Base-by-base conservation (phyloP, 2,888 invertebrate species). In the Osedax frankpressi region DNA sequence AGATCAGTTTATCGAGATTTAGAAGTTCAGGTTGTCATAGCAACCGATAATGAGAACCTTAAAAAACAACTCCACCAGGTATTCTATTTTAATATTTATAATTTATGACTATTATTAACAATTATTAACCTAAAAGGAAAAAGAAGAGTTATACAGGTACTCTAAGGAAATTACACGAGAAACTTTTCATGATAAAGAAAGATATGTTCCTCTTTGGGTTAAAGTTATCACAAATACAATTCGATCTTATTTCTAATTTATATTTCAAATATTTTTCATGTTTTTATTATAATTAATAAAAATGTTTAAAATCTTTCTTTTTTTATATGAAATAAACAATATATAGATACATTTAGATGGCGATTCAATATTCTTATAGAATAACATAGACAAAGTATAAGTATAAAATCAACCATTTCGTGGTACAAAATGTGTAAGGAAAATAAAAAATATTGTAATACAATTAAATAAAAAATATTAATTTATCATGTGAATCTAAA, bases 1-100 rank as follows among this genome's bases (percentile, higher is more conserved):
- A 88, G 96, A 74, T 95, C 95, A 0, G 93, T 94, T 0, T 88
- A 90, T 77, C 89, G 93, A 30, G 98, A 98, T 84, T 86, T 98
- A 25, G 98, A 98, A 86, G 91, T 92, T 0, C 96, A 97, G 84
- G 87, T 97, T 0, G 91, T 91, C 30, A 87, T 98, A 74, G 88
- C 94, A 1, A 97, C 97, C 0, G 87, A 87, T 71, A 91, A 92
- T 81, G 81, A 84, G 73, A 82, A 86, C 1, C 86, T 94, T 26
- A 88, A 88, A 78, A 81, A 87, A 74, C 87, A 88, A 29, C 86
- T 96, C 2, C 89, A 91, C 78, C 84, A 88, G 59, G 85, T 84
- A 79, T 76, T 73, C 30, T 26, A 19, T 27, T 25, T n/a, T n/a
- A n/a, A n/a, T n/a, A n/a, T n/a, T n/a, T n/a, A n/a, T n/a, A n/a